Percentiles rank a stretch among this genome's conserved stretches.
phyloP scores from a whole-genome alignment of 2,797 vertebrate genomes.

The Alauda arvensis region DNA sequence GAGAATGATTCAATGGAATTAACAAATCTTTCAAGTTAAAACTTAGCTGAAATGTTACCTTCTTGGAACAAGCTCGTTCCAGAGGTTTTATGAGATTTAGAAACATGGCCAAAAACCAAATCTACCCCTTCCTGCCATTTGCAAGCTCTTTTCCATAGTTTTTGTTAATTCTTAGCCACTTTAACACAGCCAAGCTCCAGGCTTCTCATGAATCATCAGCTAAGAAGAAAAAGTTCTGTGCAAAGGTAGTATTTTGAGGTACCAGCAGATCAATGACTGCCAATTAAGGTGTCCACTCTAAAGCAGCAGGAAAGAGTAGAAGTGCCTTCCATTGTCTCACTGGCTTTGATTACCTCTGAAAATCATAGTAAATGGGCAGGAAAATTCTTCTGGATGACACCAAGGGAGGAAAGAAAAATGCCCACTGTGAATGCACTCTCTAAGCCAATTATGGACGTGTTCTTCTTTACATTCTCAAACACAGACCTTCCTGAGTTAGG shows the following conservation, averaged over 20 bases:
- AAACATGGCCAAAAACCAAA: not conserved
- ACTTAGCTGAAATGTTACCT: not conserved
- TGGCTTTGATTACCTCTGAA: not conserved
- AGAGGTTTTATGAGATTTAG: not conserved
- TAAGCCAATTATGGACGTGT: not conserved
- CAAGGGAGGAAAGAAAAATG: not conserved
- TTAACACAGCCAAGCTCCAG: not conserved
- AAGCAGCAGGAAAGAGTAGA: not conserved
- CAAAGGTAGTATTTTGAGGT: not conserved
- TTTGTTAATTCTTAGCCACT: not conserved
- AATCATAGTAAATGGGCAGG: not conserved
- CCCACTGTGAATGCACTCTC: not conserved
- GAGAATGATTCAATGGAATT: not conserved
- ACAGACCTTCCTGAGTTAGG: not conserved
- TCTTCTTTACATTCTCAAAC: not conserved
- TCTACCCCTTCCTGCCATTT: not conserved
- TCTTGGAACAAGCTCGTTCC: not conserved
- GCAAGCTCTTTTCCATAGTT: not conserved
- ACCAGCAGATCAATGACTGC: not conserved
- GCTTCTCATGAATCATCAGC: not conserved
- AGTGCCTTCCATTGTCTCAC: not conserved
- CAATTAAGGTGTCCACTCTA: not conserved
- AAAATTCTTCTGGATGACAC: not conserved
- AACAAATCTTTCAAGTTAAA: not conserved
- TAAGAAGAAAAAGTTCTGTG: not conserved